A percentile compares a stretch with the other conserved stretches of the same genome.
phyloP scores from a whole-genome alignment of 1,140 invertebrate genomes.

The Heliconius congener region DNA sequence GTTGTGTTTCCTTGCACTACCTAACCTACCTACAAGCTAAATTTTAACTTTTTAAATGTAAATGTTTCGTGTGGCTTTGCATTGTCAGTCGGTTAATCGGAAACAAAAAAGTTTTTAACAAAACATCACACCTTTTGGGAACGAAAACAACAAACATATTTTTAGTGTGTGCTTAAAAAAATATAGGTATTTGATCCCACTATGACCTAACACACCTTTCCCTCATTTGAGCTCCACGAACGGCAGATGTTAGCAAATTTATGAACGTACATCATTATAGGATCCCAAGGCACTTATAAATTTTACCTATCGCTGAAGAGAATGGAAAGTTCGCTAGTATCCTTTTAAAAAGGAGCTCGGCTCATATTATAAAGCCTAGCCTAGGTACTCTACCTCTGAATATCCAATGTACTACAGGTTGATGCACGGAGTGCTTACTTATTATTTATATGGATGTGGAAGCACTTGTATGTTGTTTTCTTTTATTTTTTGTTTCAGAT shows the following conservation, averaged over 20 bases:
- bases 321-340: not conserved
- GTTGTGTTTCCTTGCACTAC: no score
- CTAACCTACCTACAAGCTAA: no score
- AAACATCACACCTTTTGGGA: no score
- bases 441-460: not conserved
- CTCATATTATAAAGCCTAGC: not conserved
- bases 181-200: no score
- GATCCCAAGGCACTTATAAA: conserved; percentile 1
- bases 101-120: no score
- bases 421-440: not conserved
- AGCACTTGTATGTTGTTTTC: not conserved
- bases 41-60: no score
- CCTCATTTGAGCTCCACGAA: not conserved
- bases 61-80: no score
- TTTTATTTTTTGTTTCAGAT: not conserved
- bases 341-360: conserved; percentile 1
- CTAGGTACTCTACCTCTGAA: not conserved
- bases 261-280: conserved; percentile 6
- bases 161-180: no score
- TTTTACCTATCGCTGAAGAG: not conserved
- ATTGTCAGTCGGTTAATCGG: no score
- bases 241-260: not conserved
- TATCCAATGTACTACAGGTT: not conserved
- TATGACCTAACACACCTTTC: not conserved
- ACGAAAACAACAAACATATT: no score